phyloP scores from a whole-genome alignment of 2,113 vertebrate species.

The Heloderma charlesbogerti region DNA sequence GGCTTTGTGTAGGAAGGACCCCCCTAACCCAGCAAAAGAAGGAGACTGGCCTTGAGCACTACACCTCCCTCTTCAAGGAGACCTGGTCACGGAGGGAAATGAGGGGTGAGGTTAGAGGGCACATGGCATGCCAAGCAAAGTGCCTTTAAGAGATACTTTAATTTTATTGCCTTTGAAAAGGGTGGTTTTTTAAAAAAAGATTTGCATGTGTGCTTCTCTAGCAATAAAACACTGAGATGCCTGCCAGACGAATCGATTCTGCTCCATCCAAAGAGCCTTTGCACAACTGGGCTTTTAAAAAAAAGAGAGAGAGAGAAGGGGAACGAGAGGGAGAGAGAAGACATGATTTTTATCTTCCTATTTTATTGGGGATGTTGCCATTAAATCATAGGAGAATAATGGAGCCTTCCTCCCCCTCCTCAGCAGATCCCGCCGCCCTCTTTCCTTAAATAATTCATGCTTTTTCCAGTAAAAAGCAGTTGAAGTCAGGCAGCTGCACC shows the following conservation, averaged over 20 bases:
- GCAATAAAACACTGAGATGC: conserved; percentile 58
- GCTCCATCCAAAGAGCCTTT: conserved; percentile 12
- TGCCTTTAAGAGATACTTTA: background rate
- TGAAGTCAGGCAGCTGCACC: background rate
- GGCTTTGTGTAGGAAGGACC: rapidly evolving
- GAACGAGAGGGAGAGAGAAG: background rate
- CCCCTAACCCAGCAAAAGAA: no score
- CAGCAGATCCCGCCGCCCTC: background rate
- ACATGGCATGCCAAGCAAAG: background rate
- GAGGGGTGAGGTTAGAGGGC: background rate
- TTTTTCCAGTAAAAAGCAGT: conserved; percentile 73
- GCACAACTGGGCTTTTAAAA: conserved; percentile 35
- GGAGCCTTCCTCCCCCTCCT: conserved; percentile 46
- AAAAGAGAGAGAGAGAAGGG: background rate
- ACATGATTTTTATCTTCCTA: conserved; percentile 27
- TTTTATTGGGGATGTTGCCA: conserved; percentile 73
- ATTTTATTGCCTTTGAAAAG: conserved; percentile 22
- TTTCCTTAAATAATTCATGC: conserved; percentile 77
- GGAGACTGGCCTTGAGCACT: background rate
- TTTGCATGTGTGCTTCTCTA: background rate
- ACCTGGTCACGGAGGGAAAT: background rate
- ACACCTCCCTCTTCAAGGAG: background rate
- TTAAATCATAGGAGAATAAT: conserved; percentile 78
- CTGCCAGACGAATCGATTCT: conserved; percentile 31
- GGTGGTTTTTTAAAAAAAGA: conserved; percentile 1